phyloP scores from a whole-genome alignment of 2,888 invertebrate genomes.

The Ornithoptera alexandrae region DNA sequence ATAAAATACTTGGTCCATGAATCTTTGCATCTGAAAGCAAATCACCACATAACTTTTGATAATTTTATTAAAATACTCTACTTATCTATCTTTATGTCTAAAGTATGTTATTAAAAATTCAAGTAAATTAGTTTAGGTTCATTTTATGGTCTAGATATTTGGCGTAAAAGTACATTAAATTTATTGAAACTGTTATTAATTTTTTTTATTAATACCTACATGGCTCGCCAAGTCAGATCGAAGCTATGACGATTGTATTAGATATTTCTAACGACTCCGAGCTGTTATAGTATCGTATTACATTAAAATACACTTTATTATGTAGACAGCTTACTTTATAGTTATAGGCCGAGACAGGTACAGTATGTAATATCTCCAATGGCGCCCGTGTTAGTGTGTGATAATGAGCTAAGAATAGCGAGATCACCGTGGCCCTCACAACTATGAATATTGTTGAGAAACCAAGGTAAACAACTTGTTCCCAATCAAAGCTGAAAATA shows the following conservation, averaged over 20 bases:
- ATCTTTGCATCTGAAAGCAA: slow-evolving; percentile 26
- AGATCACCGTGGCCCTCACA: slow-evolving; percentile 10
- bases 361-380: slow-evolving; percentile 20
- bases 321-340: slow-evolving; percentile 10
- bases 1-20: slow-evolving; percentile 29
- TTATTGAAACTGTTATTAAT: no score
- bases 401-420: slow-evolving; percentile 13
- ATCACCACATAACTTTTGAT: background rate
- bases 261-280: background rate
- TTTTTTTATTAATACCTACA: no score
- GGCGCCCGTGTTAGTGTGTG: slow-evolving; percentile 25
- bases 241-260: no score
- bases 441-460: slow-evolving; percentile 19
- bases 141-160: no score
- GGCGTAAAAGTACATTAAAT: no score
- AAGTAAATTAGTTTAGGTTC: no score
- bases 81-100: background rate
- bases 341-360: slow-evolving; percentile 24
- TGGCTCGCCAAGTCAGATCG: no score
- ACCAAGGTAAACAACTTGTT: slow-evolving; percentile 11
- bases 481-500: slow-evolving; percentile 23
- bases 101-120: no score
- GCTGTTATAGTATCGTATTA: background rate
- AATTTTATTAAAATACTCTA: background rate
- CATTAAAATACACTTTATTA: background rate